Evolutionary conservation across 2,888 invertebrate genomes (phyloP), one percentile per base, ranked within the genome.

Genomic region (Conops quadrifasciatus): DNA sequence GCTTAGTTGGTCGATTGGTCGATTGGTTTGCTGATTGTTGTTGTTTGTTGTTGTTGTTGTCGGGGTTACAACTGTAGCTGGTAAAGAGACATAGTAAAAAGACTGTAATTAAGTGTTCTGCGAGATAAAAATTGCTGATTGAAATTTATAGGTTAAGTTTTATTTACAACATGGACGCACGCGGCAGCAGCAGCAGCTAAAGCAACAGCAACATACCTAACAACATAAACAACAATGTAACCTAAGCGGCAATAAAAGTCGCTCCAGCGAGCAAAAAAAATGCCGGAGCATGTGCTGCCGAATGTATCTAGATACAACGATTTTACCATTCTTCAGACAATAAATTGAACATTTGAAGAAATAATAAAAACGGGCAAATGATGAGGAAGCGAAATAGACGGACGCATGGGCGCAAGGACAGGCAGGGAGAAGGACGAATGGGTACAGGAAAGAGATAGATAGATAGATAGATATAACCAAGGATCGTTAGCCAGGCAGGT

Each of bases 31-130:
- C 28, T 58, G 53, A 21, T 58, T 24, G 26, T 9, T 58, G 24
- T 24, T 56, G 60, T 9, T 36, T 36, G 36, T 36, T 60, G 60
- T 21, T 60, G 43, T 36, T 58, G 58, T 24, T 58, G 58, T 58
- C 15, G 24, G 16, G 16, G 24, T 26, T 60, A n/a, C 60, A 30
- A 36, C 60, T 30, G 36, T 30, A 60, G 19, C n/a, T 30, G 30
- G 9, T n/a, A n/a, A n/a, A n/a, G n/a, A n/a, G n/a, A n/a, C 19
- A 21, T 45, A 21, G 43, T 63, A 21, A 63, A 21, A 3, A 63
- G 45, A 36, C 43, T 63, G 63, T 47, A 63, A 63, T 63, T 63
- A 45, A 45, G 16, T 62, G 43, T 62, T 62, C 45, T 62, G 19
- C 45, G n/a, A 62, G 21, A 45, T 36, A 45, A 45, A 30, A 36